Conservation (phyloP, 2,113 vertebrate species). For the Zosterops lateralis region DNA sequence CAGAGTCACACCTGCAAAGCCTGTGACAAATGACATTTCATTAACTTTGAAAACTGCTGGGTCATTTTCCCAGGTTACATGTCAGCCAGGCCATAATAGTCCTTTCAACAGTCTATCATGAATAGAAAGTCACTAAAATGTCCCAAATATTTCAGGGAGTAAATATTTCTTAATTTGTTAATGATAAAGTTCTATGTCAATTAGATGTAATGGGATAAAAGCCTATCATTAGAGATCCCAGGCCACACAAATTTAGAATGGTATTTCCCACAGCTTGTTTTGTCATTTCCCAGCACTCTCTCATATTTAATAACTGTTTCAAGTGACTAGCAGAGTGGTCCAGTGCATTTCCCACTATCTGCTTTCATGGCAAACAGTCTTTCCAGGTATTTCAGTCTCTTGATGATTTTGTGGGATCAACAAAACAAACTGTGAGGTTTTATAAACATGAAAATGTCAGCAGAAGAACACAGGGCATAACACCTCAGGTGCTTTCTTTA, state of each 20-base stretch:
- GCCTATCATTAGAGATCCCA: constrained; percentile 52
- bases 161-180: constrained; percentile 78
- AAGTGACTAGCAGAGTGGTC: not conserved
- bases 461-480: constrained; percentile 32
- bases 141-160: constrained; percentile 76
- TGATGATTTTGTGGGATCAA: constrained; percentile 59
- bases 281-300: not conserved
- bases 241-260: constrained; percentile 68
- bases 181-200: constrained; percentile 78
- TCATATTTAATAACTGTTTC: constrained; percentile 22
- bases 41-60: constrained; percentile 78
- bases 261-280: constrained; percentile 60
- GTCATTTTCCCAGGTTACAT: constrained; percentile 77
- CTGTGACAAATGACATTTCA: constrained; percentile 85
- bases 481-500: not conserved
- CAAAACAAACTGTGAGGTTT: constrained; percentile 61
- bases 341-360: constrained; percentile 22
- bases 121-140: constrained; percentile 74
- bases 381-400: constrained; percentile 38
- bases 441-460: constrained; percentile 62
- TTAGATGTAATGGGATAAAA: constrained; percentile 82
- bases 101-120: constrained; percentile 75
- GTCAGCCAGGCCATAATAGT: constrained; percentile 71
- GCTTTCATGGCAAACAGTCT: constrained; percentile 27
- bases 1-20: constrained; percentile 80